Base-by-base conservation (phyloP, 2,113 vertebrate genomes). In the Sinocyclocheilus rhinocerous region DNA sequence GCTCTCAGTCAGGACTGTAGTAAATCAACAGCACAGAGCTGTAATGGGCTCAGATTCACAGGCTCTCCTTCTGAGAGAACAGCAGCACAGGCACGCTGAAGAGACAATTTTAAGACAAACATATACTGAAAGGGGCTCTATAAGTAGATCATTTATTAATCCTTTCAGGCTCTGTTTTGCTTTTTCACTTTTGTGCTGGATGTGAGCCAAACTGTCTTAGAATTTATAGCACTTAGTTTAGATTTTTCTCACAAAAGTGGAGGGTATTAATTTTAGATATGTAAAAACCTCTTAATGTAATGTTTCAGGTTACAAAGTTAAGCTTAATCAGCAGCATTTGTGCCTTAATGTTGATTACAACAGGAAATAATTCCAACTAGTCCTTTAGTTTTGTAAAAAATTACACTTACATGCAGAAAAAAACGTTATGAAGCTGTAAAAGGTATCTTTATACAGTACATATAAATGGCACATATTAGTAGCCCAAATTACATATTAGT, bases 1-100 rank as follows among this genome's bases (percentile, higher is more conserved):
- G 6, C 76, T 72, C 63, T 59, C 26, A 26, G 63, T 59, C 76
- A 8, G 48, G 52, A 39, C 76, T 80, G 50, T 70, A 52, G 55
- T 81, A 61, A 86, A 73, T 86, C 39, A 75, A 11, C 50, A 63
- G 69, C 42, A 45, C 84, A 72, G 77, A 77, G 82, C 72, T 77
- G 59, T 26, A 57, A 72, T 83, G 82, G 73, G 65, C 70, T 69
- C 84, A 36, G 59, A 78, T 42, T 84, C 52, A 11, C 42, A 48
- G 61, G 45, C 59, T 69, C 13, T 52, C 26, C 75, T 85, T 50
- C 75, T 57, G 18, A 70, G 45, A 69, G 61, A 52, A 76, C 59
- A 75, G 52, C 50, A 63, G 55, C 42, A 45, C 65, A 72, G 84
- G 55, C 45, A 55, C 3, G 26, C 52, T 22, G 50, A 61, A 39